Percentiles rank a stretch among this genome's conserved stretches.
Evolutionary conservation across 2,888 invertebrate genomes (phyloP).

Genomic region (Marasmarcha lunaedactyla): DNA sequence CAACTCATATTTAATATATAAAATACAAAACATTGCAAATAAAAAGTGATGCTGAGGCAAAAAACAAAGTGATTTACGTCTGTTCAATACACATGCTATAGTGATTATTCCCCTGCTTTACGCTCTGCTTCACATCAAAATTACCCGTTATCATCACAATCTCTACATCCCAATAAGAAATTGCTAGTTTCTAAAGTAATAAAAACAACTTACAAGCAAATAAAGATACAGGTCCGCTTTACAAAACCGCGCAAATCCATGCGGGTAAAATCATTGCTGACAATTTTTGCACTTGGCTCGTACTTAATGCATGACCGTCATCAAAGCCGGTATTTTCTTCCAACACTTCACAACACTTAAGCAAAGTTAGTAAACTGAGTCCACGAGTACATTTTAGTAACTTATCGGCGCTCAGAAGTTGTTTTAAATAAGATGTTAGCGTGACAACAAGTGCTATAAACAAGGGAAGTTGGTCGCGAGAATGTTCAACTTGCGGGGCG

Average conservation of each 20-base stretch:
- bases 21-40: no score
- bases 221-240: conserved; percentile 21
- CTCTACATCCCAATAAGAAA: conserved; percentile 13
- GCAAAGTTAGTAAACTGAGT: conserved; percentile 19
- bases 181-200: conserved; percentile 12
- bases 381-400: conserved; percentile 33
- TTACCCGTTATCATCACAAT: conserved; percentile 12
- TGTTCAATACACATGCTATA: no score
- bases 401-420: conserved; percentile 19
- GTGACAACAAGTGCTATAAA: conserved; percentile 52
- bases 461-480: conserved; percentile 52
- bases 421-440: not conserved
- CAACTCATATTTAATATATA: no score
- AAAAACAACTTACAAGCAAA: conserved; percentile 31
- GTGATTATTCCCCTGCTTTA: not conserved
- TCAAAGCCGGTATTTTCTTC: conserved; percentile 40
- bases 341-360: conserved; percentile 58
- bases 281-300: conserved; percentile 56
- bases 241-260: conserved; percentile 32
- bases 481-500: conserved; percentile 36
- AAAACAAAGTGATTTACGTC: no score
- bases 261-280: conserved; percentile 39
- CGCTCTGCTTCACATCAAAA: conserved; percentile 21
- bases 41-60: no score
- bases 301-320: conserved; percentile 44